These are phyloP conservation scores for Pholis gunnellus DNA, from an alignment of 2,113 vertebrate genomes.

Conservation along the genomic window DNA sequence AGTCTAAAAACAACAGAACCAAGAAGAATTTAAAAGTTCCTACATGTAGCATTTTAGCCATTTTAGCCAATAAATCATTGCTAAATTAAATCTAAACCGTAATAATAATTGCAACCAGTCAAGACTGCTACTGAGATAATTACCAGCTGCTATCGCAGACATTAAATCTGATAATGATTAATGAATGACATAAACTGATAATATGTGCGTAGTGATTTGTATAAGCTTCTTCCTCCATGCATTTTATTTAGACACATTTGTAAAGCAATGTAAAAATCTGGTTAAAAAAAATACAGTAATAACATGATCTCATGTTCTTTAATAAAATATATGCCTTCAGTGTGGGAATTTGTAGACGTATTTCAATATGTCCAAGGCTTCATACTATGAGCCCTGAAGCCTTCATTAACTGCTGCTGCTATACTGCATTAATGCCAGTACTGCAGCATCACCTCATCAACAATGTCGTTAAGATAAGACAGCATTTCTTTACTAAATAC, in stretches of 20 bases:
- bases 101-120: background rate
- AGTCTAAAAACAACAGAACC: no score
- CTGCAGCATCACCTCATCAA: no score
- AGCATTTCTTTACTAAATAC: background rate
- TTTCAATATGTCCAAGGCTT: slow-evolving; percentile 16
- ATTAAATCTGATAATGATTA: background rate
- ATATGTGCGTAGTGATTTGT: background rate
- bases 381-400: background rate
- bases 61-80: background rate
- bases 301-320: background rate
- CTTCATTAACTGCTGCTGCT: no score
- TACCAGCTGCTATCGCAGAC: background rate
- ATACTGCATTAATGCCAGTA: no score
- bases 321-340: slow-evolving; percentile 12
- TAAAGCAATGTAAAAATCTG: background rate
- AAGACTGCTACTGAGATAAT: slow-evolving; percentile 1
- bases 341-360: background rate
- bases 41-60: background rate
- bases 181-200: background rate
- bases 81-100: background rate
- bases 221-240: background rate
- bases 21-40: background rate
- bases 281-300: background rate
- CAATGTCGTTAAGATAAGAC: background rate
- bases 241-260: background rate